Base-by-base conservation (phyloP, 2,888 invertebrate species). In the Chymomyza caudatula region DNA sequence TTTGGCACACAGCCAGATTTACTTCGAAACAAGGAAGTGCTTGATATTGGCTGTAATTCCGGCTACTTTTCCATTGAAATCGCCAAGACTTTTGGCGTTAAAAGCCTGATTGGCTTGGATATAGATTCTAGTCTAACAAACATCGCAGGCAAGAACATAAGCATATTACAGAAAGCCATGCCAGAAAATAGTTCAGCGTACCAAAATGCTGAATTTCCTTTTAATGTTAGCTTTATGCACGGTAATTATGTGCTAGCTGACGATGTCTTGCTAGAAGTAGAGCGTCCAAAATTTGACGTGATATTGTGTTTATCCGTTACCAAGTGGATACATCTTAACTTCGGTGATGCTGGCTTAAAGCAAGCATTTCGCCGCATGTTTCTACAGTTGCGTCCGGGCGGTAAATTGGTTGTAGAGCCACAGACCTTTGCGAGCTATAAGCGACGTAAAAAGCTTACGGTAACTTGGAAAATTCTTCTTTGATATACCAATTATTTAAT, bases 301-400 rank as follows among this genome's bases (percentile, higher is more conserved):
- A 96, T 97, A 71, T 90, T 97, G 20, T 96, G 96, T 80, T 91
- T 97, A 51, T 96, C 96, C 63, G 93, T 97, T 20, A 96, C 97
- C 3, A 97, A 97, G 89, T 97, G 97, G 97, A 93, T 97, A 76
- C 97, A 97, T 85, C 92, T 96, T 23, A 97, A 97, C 90, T 96
- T 94, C 92, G 96, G 97, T 11, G 97, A 97, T 89, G 92, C 91
- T 3, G 97, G 97, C 2, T 90, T 97, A 52, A 96, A 96, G 85
- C 92, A 95, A 71, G 93, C 95, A 13, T 97, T 97, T 89, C 92
- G 93, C 75, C 92, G 97, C 52, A 95, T 96, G 92, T 95, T 92
- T 86, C 91, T 92, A 0, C 96, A 96, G 86, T 90, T 97, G 19
- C 91, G 93, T 19, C 94, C 94, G 0, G 96, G 96, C 1, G 97